These are phyloP conservation scores for Melanchra persicariae DNA, from an alignment of 2,888 invertebrate species.

Conservation along the genomic window DNA sequence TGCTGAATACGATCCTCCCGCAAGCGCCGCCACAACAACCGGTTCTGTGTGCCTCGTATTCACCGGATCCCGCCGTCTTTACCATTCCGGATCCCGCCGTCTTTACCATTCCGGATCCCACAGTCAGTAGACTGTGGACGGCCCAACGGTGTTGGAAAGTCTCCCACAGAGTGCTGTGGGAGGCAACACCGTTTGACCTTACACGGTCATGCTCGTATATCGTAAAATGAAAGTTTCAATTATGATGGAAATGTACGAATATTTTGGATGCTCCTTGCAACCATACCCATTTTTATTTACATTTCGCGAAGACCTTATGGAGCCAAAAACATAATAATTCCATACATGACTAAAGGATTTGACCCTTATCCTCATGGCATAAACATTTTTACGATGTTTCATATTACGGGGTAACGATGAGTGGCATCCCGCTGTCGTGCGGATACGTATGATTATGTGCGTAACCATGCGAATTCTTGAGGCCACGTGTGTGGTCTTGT, in stretches of 20 bases:
- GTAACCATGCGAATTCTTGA: slow-evolving; percentile 7
- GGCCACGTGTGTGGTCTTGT: slow-evolving; percentile 17
- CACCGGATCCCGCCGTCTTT: not conserved
- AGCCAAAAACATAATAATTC: slow-evolving; percentile 31
- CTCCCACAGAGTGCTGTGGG: no score
- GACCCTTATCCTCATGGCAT: slow-evolving; percentile 41
- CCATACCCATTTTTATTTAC: not conserved
- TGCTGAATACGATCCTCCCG: no score
- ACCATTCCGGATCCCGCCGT: not conserved
- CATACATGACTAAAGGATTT: slow-evolving; percentile 38
- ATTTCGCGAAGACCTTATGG: not conserved
- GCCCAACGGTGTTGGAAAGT: no score
- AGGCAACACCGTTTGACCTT: not conserved
- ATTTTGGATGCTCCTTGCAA: not conserved
- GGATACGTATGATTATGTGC: slow-evolving; percentile 6
- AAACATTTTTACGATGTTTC: slow-evolving; percentile 58
- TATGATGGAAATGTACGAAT: not conserved
- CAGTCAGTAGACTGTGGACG: no score
- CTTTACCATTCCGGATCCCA: not conserved
- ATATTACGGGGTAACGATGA: slow-evolving; percentile 55
- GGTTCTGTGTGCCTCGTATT: not conserved
- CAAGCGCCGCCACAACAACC: not conserved
- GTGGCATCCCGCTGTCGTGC: slow-evolving; percentile 39
- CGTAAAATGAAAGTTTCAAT: not conserved
- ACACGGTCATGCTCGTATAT: no score